A percentile compares a stretch with the other conserved stretches of the same genome.
Conservation (phyloP, 1,140 invertebrate genomes). For the Habropoda laboriosa region DNA sequence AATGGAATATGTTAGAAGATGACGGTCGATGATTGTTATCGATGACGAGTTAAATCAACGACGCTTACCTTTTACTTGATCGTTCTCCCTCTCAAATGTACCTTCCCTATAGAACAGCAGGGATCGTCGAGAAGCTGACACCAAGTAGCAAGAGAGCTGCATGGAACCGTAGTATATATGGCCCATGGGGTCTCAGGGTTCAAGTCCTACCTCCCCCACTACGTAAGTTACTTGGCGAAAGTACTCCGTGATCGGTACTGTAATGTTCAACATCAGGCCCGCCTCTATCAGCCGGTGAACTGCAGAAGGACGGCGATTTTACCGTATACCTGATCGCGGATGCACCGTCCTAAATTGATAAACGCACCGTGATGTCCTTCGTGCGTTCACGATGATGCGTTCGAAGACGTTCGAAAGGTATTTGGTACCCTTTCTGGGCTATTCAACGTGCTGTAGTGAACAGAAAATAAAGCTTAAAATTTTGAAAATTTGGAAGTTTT, state of each 20-base stretch:
- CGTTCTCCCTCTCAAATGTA: constrained; percentile 10
- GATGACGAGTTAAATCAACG: neutral
- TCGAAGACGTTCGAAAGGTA: neutral
- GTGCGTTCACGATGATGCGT: neutral
- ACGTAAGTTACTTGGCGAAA: constrained; percentile 73
- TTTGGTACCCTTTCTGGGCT: no score
- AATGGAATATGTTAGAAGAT: no score
- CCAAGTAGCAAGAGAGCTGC: constrained; percentile 73
- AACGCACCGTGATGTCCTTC: neutral
- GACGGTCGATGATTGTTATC: no score
- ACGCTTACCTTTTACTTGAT: constrained; percentile 40
- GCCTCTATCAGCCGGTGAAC: constrained; percentile 46
- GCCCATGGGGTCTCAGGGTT: constrained; percentile 73
- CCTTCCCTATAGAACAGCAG: constrained; percentile 54
- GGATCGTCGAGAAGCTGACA: constrained; percentile 72
- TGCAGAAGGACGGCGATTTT: constrained; percentile 59
- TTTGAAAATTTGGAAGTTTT: neutral
- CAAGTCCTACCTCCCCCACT: constrained; percentile 78
- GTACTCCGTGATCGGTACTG: constrained; percentile 72
- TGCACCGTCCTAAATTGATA: constrained; percentile 22
- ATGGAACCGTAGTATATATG: constrained; percentile 73
- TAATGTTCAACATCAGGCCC: constrained; percentile 59
- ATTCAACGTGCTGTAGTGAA: no score
- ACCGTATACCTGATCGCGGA: constrained; percentile 18
- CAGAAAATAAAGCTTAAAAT: neutral